Evolutionary conservation across 2,888 invertebrate genomes (phyloP).

Genomic region (Syrista parreyssii): DNA sequence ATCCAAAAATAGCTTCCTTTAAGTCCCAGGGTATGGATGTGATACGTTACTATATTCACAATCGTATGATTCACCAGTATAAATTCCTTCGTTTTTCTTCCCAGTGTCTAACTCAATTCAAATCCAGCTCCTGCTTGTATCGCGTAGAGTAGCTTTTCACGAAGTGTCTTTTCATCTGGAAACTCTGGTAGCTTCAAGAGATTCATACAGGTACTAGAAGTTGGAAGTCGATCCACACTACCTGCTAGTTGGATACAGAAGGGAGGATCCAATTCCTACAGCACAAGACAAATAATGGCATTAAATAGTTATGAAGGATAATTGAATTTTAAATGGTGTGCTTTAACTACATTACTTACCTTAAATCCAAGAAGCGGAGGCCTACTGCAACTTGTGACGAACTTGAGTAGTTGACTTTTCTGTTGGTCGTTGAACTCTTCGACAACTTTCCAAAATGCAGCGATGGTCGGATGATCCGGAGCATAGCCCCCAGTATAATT

Average conservation of each 20-base stretch:
- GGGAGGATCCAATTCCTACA: conserved; percentile 91
- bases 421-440: conserved; percentile 85
- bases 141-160: conserved; percentile 89
- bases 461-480: conserved; percentile 84
- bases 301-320: not conserved
- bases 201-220: conserved; percentile 98
- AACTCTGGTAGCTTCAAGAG: conserved; percentile 95
- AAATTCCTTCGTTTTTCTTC: not conserved
- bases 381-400: conserved; percentile 97
- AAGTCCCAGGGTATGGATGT: not conserved
- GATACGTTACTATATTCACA: not conserved
- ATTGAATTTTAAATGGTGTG: not conserved
- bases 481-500: conserved; percentile 91
- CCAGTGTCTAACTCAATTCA: conserved; percentile 81
- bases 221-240: conserved; percentile 89
- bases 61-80: not conserved
- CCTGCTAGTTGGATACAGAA: conserved; percentile 97
- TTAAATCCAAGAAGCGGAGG: conserved; percentile 97
- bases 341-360: conserved; percentile 68
- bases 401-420: conserved; percentile 89
- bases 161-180: conserved; percentile 78
- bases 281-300: not conserved
- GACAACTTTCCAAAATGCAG: conserved; percentile 91
- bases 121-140: conserved; percentile 97
- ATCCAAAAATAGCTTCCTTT: not conserved